Conservation (phyloP, 2,888 invertebrate species). For the Archaeoteleia sp. region DNA sequence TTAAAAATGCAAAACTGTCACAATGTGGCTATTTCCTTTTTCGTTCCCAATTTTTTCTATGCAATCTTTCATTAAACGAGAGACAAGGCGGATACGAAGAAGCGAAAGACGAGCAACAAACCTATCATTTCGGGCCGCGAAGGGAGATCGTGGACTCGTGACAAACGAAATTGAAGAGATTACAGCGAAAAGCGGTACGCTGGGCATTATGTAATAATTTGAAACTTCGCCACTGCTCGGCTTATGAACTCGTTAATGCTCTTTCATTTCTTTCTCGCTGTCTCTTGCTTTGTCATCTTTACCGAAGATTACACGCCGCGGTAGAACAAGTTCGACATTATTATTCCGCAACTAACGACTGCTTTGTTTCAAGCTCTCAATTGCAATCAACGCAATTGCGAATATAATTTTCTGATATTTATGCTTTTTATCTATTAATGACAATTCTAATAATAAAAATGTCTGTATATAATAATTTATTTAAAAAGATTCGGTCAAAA, state of each 20-base stretch:
- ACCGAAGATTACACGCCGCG: conserved; percentile 36
- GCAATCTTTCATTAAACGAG: conserved; percentile 40
- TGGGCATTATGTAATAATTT: conserved; percentile 61
- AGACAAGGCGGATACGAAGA: conserved; percentile 40
- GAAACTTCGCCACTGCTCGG: conserved; percentile 55
- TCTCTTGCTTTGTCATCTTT: conserved; percentile 33
- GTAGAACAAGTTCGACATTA: conserved; percentile 38
- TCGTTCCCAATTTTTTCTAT: conserved; percentile 3
- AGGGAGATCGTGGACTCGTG: conserved; percentile 60
- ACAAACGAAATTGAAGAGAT: conserved; percentile 66
- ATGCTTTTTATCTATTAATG: too few species aligned
- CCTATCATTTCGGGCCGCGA: conserved; percentile 58
- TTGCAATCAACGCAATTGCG: conserved; percentile 24
- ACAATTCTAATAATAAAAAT: too few species aligned
- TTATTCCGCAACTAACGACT: conserved; percentile 33
- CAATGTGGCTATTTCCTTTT: too few species aligned
- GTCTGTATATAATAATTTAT: too few species aligned
- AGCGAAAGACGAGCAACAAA: conserved; percentile 48
- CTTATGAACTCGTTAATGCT: conserved; percentile 45
- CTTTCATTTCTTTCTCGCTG: conserved; percentile 15
- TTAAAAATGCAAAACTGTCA: not conserved
- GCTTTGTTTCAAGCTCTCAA: conserved; percentile 32
- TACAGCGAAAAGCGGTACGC: conserved; percentile 52
- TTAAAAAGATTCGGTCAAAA: too few species aligned
- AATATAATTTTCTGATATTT: too few species aligned